phyloP scores from a whole-genome alignment of 2,113 vertebrate genomes.

The Cervus canadensis region DNA sequence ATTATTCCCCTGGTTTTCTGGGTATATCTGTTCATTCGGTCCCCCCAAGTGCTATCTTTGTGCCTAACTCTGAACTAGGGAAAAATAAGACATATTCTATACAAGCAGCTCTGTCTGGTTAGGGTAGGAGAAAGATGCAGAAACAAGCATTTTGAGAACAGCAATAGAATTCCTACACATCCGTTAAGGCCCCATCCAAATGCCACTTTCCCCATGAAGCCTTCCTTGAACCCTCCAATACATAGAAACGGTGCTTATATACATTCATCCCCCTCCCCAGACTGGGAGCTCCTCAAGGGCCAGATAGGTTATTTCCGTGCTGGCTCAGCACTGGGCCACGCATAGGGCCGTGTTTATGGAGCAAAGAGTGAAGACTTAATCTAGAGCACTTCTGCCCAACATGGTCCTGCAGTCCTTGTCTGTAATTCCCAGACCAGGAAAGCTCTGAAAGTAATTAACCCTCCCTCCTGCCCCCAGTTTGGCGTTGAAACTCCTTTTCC shows the following conservation, averaged over 20 bases:
- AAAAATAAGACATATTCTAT: background rate
- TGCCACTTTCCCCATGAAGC: background rate
- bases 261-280: rapidly evolving
- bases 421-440: background rate
- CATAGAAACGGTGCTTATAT: background rate
- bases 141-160: background rate
- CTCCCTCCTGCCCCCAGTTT: background rate
- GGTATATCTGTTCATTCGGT: background rate
- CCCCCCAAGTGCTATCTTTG: background rate
- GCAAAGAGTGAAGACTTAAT: background rate
- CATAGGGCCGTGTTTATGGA: background rate
- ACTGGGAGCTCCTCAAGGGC: background rate
- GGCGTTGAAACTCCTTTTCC: background rate
- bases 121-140: background rate
- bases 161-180: background rate
- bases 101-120: background rate
- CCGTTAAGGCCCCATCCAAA: background rate
- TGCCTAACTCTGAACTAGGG: background rate
- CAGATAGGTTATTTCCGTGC: background rate
- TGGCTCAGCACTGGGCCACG: background rate
- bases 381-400: background rate
- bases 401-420: background rate
- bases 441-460: background rate
- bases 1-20: background rate
- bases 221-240: background rate